Conservation (phyloP, 2,113 vertebrate species). For the Ancistrus triradiatus region DNA sequence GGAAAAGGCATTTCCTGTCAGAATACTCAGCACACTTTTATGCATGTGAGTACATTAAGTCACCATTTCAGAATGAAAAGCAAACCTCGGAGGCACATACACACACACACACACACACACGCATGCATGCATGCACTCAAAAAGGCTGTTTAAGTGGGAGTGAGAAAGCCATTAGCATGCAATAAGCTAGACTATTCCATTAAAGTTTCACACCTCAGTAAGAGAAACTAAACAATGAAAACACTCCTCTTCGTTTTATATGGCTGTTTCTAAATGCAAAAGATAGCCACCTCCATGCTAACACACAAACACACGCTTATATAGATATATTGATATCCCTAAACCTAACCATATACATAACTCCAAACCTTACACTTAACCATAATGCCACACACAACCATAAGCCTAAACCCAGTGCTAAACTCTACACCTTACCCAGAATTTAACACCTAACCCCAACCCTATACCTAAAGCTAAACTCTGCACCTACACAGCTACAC, state of each 20-base stretch:
- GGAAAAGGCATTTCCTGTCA: slow-evolving; percentile 29
- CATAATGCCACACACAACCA: too few relatives aligned
- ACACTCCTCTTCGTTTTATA: neutral
- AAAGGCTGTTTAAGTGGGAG: slow-evolving; percentile 40
- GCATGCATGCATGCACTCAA: slow-evolving; percentile 3
- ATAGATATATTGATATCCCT: too few relatives aligned
- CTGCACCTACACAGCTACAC: too few relatives aligned
- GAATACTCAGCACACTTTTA: slow-evolving; percentile 29
- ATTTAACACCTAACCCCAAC: too few relatives aligned
- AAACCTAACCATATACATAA: too few relatives aligned
- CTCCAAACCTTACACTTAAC: too few relatives aligned
- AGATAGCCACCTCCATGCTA: neutral
- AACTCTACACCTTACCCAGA: too few relatives aligned
- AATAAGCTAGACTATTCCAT: slow-evolving; percentile 42
- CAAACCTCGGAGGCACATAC: slow-evolving; percentile 22
- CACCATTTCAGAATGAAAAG: slow-evolving; percentile 46
- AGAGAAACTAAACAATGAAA: slow-evolving; percentile 24
- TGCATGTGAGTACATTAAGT: slow-evolving; percentile 47
- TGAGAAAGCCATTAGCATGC: slow-evolving; percentile 39
- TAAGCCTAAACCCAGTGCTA: too few relatives aligned
- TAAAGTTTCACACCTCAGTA: slow-evolving; percentile 40
- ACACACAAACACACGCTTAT: slow-evolving; percentile 5
- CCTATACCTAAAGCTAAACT: too few relatives aligned
- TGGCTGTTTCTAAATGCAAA: neutral
- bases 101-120: slow-evolving; percentile 6